Evolutionary conservation across 1,140 invertebrate species (phyloP).

Genomic region (Subanguina moxae): DNA sequence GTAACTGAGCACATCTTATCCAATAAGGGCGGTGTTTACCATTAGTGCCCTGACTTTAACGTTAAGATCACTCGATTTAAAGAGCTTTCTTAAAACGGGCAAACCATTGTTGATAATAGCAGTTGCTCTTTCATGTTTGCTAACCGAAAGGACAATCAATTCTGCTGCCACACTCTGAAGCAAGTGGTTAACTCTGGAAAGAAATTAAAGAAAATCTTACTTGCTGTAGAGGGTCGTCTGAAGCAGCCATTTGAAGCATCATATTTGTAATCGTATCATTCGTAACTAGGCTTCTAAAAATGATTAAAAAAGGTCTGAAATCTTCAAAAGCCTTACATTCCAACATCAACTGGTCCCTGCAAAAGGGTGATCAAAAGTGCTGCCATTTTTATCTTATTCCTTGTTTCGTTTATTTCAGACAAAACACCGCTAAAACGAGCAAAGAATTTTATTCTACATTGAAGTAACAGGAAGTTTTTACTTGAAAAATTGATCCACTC

Average conservation of each 20-base stretch:
- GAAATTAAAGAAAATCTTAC: constrained; percentile 14
- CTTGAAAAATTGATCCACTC: constrained; percentile 61
- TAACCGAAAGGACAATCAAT: constrained; percentile 69
- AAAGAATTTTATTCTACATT: too few relatives aligned
- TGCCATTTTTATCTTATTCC: constrained; percentile 66
- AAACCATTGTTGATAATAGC: constrained; percentile 84
- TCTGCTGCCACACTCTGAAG: constrained; percentile 50
- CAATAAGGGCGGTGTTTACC: constrained; percentile 48
- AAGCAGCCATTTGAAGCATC: constrained; percentile 91
- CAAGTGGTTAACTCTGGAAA: constrained; percentile 12
- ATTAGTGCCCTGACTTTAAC: constrained; percentile 70
- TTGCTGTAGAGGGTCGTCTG: constrained; percentile 64
- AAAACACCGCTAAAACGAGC: constrained; percentile 43
- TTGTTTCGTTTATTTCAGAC: constrained; percentile 38
- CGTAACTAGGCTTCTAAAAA: constrained; percentile 70
- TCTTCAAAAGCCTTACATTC: neutral
- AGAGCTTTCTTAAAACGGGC: constrained; percentile 87
- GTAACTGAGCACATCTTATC: neutral
- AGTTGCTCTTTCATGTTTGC: constrained; percentile 92
- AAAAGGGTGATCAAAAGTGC: constrained; percentile 84
- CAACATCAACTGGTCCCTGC: constrained; percentile 61
- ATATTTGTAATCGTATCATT: constrained; percentile 90
- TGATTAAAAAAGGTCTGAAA: too few relatives aligned
- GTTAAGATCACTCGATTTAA: constrained; percentile 81
- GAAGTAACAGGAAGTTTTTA: too few relatives aligned